Conservation (phyloP, 64 coral and sea anemone genomes). For the Actinia tenebrosa region DNA sequence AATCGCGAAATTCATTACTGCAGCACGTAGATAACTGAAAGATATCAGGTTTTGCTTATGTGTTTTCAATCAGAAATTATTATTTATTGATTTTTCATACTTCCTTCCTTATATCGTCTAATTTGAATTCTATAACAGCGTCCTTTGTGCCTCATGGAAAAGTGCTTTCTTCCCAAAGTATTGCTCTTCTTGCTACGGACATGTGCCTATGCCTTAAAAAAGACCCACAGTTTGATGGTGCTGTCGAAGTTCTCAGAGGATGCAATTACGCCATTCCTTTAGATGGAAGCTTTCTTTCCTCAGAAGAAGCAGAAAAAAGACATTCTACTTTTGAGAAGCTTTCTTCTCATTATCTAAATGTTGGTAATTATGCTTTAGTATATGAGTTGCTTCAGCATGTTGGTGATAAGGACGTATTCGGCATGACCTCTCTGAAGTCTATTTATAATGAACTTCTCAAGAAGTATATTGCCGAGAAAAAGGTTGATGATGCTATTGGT, state of each 20-base stretch:
- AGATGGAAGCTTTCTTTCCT: neutral
- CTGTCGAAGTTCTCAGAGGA: slow-evolving; percentile 46
- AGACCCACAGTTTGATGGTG: slow-evolving; percentile 26
- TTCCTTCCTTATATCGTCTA: neutral
- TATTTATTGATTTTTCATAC: neutral
- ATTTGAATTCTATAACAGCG: neutral
- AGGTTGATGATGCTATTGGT: slow-evolving; percentile 25
- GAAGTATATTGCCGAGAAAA: neutral
- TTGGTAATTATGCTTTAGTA: slow-evolving; percentile 12
- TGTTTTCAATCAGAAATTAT: too few relatives aligned
- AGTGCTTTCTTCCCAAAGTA: neutral
- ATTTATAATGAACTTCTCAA: slow-evolving; percentile 42
- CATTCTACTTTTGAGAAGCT: slow-evolving; percentile 14
- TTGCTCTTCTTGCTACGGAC: slow-evolving; percentile 46
- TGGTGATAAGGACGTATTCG: slow-evolving; percentile 45
- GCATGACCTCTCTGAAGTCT: slow-evolving; percentile 10
- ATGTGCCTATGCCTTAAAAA: slow-evolving; percentile 39
- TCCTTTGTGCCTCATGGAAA: slow-evolving; percentile 2
- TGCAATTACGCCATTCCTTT: slow-evolving; percentile 37
- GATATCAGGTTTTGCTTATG: too few relatives aligned
- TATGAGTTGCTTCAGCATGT: slow-evolving; percentile 33
- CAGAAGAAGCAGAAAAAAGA: slow-evolving; percentile 37
- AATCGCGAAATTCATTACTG: too few relatives aligned
- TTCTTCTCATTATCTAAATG: slow-evolving; percentile 14
- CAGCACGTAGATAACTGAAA: too few relatives aligned